Conservation (phyloP, 92 coral and sea anemone genomes). For the Ricordea florida region DNA sequence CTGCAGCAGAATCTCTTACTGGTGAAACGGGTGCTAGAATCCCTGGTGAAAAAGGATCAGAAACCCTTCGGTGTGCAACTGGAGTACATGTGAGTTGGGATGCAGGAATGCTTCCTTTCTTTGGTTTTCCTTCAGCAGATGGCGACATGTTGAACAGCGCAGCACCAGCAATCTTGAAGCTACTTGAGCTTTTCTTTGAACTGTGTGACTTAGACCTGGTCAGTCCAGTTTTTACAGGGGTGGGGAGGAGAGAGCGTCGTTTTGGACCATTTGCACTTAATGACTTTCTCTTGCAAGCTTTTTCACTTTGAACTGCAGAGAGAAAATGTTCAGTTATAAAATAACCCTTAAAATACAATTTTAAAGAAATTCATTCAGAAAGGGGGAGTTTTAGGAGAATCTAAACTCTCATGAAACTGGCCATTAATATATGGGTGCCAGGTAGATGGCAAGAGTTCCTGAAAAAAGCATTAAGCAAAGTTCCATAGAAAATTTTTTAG, state of each 20-base stretch:
- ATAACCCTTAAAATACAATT: neutral
- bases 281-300: constrained; percentile 16
- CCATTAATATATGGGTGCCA: no score
- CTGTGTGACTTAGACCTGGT: constrained; percentile 22
- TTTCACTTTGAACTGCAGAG: constrained; percentile 20
- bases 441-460: no score
- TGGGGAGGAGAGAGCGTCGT: constrained; percentile 80
- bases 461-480: no score
- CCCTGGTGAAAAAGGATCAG: constrained; percentile 32
- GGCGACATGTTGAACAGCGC: constrained; percentile 14
- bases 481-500: no score
- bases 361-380: no score
- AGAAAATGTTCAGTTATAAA: neutral
- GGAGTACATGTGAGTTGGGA: no score
- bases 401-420: no score
- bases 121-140: constrained; percentile 16
- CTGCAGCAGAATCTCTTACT: neutral
- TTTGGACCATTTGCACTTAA: constrained; percentile 67
- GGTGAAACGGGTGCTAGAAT: neutral
- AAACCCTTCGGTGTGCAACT: neutral
- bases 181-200: neutral
- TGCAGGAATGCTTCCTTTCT: no score
- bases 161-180: neutral
- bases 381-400: no score
- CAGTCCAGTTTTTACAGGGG: constrained; percentile 42